A percentile compares a stretch with the other conserved stretches of the same genome.
phyloP scores from a whole-genome alignment of 64 coral and sea anemone genomes.

The Cladopsammia gracilis region DNA sequence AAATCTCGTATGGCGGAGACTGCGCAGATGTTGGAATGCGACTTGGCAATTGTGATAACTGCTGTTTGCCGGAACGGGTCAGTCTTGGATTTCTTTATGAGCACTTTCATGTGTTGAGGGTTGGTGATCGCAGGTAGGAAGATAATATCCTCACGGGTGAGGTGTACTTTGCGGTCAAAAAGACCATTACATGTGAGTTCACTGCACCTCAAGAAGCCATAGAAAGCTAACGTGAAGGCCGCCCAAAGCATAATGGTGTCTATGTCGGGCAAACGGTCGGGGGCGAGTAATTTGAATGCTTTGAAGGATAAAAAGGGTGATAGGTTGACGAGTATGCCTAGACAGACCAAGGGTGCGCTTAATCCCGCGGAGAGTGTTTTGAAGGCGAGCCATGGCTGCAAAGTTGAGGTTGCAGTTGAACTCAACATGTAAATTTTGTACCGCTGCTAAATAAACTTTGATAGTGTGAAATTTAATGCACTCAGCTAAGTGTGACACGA shows the following conservation, averaged over 20 bases:
- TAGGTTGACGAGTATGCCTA: neutral
- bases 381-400: no score
- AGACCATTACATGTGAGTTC: neutral
- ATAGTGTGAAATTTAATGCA: no score
- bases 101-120: neutral
- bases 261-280: neutral
- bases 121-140: neutral
- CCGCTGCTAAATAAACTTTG: no score
- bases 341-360: neutral
- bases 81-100: conserved; percentile 4
- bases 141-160: neutral
- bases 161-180: neutral
- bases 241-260: neutral
- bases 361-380: neutral
- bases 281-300: neutral
- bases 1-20: neutral
- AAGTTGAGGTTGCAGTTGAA: no score
- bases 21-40: neutral
- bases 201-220: neutral
- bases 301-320: neutral
- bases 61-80: conserved; percentile 6
- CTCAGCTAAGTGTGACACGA: no score
- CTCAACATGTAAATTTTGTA: no score
- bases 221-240: neutral
- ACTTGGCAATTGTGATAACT: neutral